These are phyloP conservation scores for Rhodophaea formosa DNA, from an alignment of 2,888 invertebrate species.

Conservation along the genomic window DNA sequence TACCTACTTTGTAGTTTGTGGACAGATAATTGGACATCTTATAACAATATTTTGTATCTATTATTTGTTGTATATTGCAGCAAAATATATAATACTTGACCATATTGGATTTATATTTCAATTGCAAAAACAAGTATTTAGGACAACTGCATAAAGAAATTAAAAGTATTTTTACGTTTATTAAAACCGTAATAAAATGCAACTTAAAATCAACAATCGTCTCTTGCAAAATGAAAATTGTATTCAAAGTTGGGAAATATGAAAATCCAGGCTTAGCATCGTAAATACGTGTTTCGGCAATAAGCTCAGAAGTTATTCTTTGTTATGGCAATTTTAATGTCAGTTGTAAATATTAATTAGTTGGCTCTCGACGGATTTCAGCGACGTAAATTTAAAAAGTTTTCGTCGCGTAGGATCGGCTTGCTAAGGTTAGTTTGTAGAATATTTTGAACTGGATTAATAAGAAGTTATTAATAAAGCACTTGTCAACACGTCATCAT, in stretches of 20 bases:
- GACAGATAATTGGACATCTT: too few species aligned
- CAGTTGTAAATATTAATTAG: constrained; percentile 43
- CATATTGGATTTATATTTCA: too few species aligned
- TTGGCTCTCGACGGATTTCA: constrained; percentile 35
- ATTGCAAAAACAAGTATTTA: too few species aligned
- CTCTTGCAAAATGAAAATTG: constrained; percentile 22
- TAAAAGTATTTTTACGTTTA: too few species aligned
- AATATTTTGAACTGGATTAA: not conserved
- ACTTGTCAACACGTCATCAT: too few species aligned
- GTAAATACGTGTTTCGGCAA: constrained; percentile 31
- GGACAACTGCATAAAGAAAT: too few species aligned
- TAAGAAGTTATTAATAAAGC: not conserved
- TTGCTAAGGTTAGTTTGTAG: not conserved
- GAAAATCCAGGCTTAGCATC: constrained; percentile 30
- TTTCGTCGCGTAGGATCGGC: not conserved
- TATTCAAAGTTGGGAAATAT: constrained; percentile 23
- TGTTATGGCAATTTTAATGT: constrained; percentile 36
- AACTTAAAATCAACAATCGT: not conserved
- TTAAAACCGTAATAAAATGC: too few species aligned
- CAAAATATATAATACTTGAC: too few species aligned
- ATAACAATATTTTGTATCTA: too few species aligned
- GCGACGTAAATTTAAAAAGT: constrained; percentile 7
- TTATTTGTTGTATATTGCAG: too few species aligned
- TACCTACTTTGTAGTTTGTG: too few species aligned
- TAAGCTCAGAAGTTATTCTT: constrained; percentile 29